Base-by-base conservation (phyloP, 2,113 vertebrate genomes). In the Myxocyprinus asiaticus region DNA sequence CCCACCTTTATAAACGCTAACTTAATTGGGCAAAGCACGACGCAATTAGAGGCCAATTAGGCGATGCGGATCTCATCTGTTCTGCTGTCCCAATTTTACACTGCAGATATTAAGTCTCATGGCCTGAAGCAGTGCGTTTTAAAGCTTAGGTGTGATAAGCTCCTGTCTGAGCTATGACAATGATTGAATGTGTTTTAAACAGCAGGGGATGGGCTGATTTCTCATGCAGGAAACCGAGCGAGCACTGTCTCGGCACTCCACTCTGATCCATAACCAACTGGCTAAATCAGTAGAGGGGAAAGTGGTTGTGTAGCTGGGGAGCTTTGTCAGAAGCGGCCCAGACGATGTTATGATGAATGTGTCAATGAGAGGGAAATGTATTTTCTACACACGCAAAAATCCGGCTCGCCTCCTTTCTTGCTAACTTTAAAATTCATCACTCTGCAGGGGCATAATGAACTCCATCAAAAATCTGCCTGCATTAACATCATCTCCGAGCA, bases 21-120 rank as follows among this genome's bases (percentile, higher is more conserved):
- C 94, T 93, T 95, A 95, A 95, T 95, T 95, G 95, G 94, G 95
- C 94, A 95, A 95, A 95, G 94, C 95, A 94, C 94, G 95, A 93
- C 93, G 93, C 94, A 95, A 95, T 95, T 95, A 95, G 92, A 91
- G 94, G 93, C 92, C 94, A 95, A 95, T 95, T 95, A 95, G 93
- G 94, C 93, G 58, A 95, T 65, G 74, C 53, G 48, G 14, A 55
- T 65, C 62, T 76, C 62, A 55, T 76, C 62, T 55, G 12, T 47
- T 65, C 48, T 92, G 90, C 94, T 92, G 93, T 94, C 91, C 94
- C 94, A 94, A 93, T 95, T 94, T 92, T 93, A 42, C 93, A 93
- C 90, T 58, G 77, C 61, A 73, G 75, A 94, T 93, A 94, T 76
- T 93, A 94, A 94, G 94, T 94, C 93, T 95, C 93, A 93, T 94